A percentile compares a stretch with the other conserved stretches of the same genome.
Conservation (phyloP, 1,140 invertebrate genomes). For the Cotesia typhae region DNA sequence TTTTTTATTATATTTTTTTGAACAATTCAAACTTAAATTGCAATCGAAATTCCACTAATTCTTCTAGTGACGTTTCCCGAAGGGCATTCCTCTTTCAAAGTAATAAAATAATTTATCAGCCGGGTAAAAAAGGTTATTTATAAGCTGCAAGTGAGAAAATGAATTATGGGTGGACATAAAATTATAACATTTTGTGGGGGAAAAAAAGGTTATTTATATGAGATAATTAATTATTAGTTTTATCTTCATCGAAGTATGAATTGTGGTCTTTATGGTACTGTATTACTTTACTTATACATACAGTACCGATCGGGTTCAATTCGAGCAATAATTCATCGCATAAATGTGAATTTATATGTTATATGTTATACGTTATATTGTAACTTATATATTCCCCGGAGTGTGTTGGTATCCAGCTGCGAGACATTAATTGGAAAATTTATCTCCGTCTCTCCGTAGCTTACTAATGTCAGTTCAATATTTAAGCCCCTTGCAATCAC, state of each 20-base stretch:
- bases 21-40: no score
- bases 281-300: not conserved
- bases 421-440: slow-evolving; percentile 52
- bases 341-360: not conserved
- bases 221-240: slow-evolving; percentile 26
- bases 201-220: not conserved
- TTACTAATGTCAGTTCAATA: not conserved
- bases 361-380: no score
- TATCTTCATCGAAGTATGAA: slow-evolving; percentile 38
- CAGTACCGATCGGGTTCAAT: slow-evolving; percentile 45
- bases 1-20: no score
- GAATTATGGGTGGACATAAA: not conserved
- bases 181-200: not conserved
- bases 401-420: slow-evolving; percentile 41
- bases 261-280: slow-evolving; percentile 25
- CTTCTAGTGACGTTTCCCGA: no score
- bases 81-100: no score
- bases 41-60: no score
- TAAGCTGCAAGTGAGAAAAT: slow-evolving; percentile 3
- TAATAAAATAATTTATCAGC: no score
- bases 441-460: slow-evolving; percentile 43
- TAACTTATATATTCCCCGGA: slow-evolving; percentile 25
- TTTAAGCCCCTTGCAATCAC: not conserved
- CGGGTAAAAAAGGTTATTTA: no score
- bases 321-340: slow-evolving; percentile 51